Conservation (phyloP, 1,140 invertebrate genomes). For the Micrasema longulum region DNA sequence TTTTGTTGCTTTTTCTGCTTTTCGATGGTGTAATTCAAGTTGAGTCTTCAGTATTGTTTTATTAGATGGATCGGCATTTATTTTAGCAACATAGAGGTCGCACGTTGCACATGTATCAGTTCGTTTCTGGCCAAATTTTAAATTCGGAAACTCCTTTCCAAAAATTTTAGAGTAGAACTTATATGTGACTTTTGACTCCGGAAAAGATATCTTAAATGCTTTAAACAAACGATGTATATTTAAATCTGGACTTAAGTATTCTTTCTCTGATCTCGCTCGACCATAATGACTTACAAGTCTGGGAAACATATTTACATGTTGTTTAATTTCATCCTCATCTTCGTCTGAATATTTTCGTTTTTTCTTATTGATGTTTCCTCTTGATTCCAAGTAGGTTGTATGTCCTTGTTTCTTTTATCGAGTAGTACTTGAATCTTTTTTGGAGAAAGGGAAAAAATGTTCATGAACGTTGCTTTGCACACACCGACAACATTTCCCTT, state of each 20-base stretch:
- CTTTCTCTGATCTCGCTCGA: constrained; percentile 5
- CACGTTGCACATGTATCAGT: too few species aligned
- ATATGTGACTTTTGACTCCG: background rate
- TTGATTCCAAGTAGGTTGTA: background rate
- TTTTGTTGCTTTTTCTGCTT: too few species aligned
- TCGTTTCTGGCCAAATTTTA: too few species aligned
- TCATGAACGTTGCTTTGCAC: too few species aligned
- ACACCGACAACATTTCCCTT: too few species aligned
- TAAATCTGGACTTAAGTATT: background rate
- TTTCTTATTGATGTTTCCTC: constrained; percentile 1
- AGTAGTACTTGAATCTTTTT: too few species aligned
- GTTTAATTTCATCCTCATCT: background rate
- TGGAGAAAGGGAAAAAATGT: too few species aligned
- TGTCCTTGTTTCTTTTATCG: too few species aligned
- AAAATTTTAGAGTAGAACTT: background rate
- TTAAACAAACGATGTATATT: constrained; percentile 4
- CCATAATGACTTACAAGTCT: constrained; percentile 7
- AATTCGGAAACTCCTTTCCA: background rate
- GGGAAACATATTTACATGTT: constrained; percentile 9
- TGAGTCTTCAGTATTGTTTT: too few species aligned
- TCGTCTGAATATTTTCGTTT: background rate
- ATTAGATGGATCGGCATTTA: too few species aligned
- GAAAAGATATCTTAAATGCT: background rate
- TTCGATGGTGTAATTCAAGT: too few species aligned
- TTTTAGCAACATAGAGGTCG: too few species aligned